These are phyloP conservation scores for Amniataba percoides DNA, from an alignment of 2,797 vertebrate genomes.

Conservation along the genomic window DNA sequence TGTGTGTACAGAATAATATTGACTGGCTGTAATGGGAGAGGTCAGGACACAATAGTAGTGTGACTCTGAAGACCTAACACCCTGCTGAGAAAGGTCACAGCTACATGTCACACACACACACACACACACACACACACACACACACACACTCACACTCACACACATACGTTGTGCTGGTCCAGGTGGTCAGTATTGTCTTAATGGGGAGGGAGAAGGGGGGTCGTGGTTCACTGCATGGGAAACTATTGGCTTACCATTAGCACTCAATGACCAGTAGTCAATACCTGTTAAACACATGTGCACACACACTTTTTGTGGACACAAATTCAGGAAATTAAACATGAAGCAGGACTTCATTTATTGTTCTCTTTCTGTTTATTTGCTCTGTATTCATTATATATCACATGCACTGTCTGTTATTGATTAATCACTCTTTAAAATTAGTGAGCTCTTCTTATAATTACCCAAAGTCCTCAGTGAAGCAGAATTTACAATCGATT, in stretches of 20 bases:
- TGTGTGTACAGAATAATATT: conserved; percentile 71
- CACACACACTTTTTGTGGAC: not conserved
- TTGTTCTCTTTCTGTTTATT: not conserved
- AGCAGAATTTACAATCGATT: too few relatives aligned
- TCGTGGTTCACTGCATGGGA: conserved; percentile 59
- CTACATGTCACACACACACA: conserved; percentile 71
- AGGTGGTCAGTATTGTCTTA: conserved; percentile 74
- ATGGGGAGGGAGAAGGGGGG: not conserved
- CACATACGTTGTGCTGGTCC: conserved; percentile 53
- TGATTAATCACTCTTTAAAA: not conserved
- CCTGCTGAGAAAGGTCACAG: conserved; percentile 86
- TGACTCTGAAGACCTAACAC: conserved; percentile 79
- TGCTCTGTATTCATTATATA: not conserved
- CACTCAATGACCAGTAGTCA: conserved; percentile 47
- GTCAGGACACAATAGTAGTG: conserved; percentile 79
- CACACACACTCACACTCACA: conserved; percentile 35
- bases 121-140: conserved; percentile 37
- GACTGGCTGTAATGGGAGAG: conserved; percentile 83
- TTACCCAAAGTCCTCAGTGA: too few relatives aligned
- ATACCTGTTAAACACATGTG: conserved; percentile 30
- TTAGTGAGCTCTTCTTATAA: not conserved
- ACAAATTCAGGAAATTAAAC: not conserved
- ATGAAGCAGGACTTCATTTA: not conserved
- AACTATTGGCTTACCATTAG: conserved; percentile 59
- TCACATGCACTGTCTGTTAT: too few relatives aligned